A percentile compares a stretch with the other conserved stretches of the same genome.
These are phyloP conservation scores for Zophobas morio DNA, from an alignment of 1,140 invertebrate species.

Conservation along the genomic window DNA sequence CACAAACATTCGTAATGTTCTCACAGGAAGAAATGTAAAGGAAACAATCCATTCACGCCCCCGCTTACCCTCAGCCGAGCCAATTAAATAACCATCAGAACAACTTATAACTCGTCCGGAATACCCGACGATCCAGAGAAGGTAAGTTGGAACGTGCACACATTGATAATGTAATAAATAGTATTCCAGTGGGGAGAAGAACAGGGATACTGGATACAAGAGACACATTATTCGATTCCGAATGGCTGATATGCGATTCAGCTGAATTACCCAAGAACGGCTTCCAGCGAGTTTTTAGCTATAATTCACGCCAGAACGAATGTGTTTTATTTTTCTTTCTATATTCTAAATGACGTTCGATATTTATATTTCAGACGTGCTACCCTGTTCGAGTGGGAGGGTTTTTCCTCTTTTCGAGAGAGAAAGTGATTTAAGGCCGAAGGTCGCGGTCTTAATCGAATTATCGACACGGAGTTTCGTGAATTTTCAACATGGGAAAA, in stretches of 20 bases:
- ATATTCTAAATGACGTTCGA: slow-evolving; percentile 37
- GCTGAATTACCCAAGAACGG: slow-evolving; percentile 34
- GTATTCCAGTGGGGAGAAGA: slow-evolving; percentile 29
- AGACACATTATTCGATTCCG: slow-evolving; percentile 40
- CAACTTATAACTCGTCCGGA: slow-evolving; percentile 23
- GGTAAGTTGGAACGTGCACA: slow-evolving; percentile 31
- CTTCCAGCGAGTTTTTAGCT: slow-evolving; percentile 24
- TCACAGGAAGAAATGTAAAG: slow-evolving; percentile 7
- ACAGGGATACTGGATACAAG: slow-evolving; percentile 38
- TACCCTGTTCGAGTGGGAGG: background rate
- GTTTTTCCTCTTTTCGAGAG: background rate
- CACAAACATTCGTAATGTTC: too few species aligned
- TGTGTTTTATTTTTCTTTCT: slow-evolving; percentile 36
- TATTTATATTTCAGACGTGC: slow-evolving; percentile 25
- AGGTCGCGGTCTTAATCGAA: slow-evolving; percentile 15
- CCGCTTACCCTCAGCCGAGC: background rate
- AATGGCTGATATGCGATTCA: slow-evolving; percentile 42
- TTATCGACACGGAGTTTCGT: background rate
- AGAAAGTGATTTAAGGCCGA: background rate
- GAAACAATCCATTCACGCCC: slow-evolving; percentile 17
- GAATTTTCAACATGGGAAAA: too few species aligned
- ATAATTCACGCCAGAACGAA: slow-evolving; percentile 30
- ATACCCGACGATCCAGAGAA: slow-evolving; percentile 2
- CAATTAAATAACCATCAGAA: slow-evolving; percentile 39
- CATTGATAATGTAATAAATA: slow-evolving; percentile 43